These are phyloP conservation scores for Sphaerodactylus townsendi DNA, from an alignment of 2,113 vertebrate species.

Conservation along the genomic window DNA sequence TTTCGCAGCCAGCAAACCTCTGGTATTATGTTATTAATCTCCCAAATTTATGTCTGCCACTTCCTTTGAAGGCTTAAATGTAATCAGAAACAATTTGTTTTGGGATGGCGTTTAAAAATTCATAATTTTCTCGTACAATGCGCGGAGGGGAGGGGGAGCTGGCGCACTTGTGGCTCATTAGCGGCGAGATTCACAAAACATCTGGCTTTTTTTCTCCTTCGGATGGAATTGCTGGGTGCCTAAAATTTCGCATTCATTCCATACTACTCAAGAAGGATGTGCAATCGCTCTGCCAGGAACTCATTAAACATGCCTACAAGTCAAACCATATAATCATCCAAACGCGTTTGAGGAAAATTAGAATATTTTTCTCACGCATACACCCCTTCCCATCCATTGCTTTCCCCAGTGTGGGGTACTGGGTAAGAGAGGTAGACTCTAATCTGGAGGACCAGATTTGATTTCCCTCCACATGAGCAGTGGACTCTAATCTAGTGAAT, in stretches of 20 bases:
- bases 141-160: not conserved
- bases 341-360: constrained; percentile 19
- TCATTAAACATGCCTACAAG: constrained; percentile 46
- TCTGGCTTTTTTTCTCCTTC: constrained; percentile 55
- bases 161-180: constrained; percentile 61
- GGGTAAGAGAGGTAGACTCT: too few species aligned
- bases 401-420: too few species aligned
- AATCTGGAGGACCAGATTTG: too few species aligned
- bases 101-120: constrained; percentile 73
- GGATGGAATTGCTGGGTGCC: constrained; percentile 62
- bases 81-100: constrained; percentile 78
- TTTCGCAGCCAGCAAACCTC: constrained; percentile 76
- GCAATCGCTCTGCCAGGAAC: not conserved
- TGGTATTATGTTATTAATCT: constrained; percentile 70
- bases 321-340: constrained; percentile 12
- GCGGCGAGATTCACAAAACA: constrained; percentile 59
- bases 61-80: constrained; percentile 75
- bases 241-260: constrained; percentile 40
- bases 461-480: too few species aligned
- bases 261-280: constrained; percentile 28
- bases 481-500: too few species aligned
- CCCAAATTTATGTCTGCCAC: constrained; percentile 68
- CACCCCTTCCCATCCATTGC: not conserved
- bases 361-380: not conserved
- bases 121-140: constrained; percentile 66